Conservation (phyloP, 1,140 invertebrate genomes). For the Hermetia illucens region DNA sequence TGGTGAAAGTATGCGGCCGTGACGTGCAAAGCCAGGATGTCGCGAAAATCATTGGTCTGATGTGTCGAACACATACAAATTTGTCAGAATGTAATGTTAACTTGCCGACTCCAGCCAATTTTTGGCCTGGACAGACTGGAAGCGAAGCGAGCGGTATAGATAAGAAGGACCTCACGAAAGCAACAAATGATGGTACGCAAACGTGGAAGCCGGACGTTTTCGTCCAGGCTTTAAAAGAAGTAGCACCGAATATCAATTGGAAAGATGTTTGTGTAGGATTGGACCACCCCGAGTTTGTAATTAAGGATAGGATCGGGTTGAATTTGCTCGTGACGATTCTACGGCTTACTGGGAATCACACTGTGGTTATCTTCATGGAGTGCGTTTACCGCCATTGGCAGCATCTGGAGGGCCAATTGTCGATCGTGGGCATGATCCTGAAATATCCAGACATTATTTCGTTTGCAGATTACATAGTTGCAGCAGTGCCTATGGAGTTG, state of each 20-base stretch:
- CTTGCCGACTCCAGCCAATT: conserved; percentile 45
- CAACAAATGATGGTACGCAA: conserved; percentile 30
- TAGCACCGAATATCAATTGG: conserved; percentile 77
- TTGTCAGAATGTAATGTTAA: conserved; percentile 50
- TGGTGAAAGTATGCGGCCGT: conserved; percentile 56
- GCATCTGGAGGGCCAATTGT: conserved; percentile 84
- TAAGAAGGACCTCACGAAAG: conserved; percentile 10
- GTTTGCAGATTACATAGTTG: conserved; percentile 81
- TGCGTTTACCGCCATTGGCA: conserved; percentile 82
- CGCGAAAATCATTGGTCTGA: conserved; percentile 70
- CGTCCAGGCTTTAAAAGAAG: conserved; percentile 77
- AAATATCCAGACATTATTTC: conserved; percentile 89
- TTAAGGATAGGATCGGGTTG: conserved; percentile 75
- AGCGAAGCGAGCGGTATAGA: conserved; percentile 8
- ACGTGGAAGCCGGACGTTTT: conserved; percentile 91
- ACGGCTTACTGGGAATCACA: conserved; percentile 58
- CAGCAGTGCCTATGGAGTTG: conserved; percentile 70
- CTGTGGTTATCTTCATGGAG: conserved; percentile 77
- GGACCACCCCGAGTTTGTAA: conserved; percentile 78
- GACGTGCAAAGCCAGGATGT: conserved; percentile 65
- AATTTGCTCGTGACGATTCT: conserved; percentile 67
- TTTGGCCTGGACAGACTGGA: conserved; percentile 30
- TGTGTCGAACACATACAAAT: conserved; percentile 67
- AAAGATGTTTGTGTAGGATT: conserved; percentile 81
- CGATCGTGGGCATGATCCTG: conserved; percentile 70